Base-by-base conservation (phyloP, 2,888 invertebrate species). In the Tipula unca region DNA sequence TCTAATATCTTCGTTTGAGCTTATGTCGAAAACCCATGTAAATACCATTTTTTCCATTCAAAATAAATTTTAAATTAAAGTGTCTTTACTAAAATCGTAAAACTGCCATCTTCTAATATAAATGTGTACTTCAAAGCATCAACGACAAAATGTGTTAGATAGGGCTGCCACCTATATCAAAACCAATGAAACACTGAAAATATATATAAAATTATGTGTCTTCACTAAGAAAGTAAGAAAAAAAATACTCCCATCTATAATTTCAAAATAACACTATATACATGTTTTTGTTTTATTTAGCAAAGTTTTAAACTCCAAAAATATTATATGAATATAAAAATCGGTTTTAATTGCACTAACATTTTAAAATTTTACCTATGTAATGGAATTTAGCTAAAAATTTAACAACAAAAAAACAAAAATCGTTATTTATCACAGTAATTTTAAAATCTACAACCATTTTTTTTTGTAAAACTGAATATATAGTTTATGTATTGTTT, bases 341-440 rank as follows among this genome's bases (percentile, higher is more conserved):
- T 69, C 25, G 69, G 25, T 69, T 25, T 69, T 69, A 69, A 69
- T 69, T 69, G 69, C 1, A 25, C 25, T 69, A 25, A 69, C 20
- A 69, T 25, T 69, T 69, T 69, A 48, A 17, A 48, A 48, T 25
- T 20, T n/a, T n/a, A n/a, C n/a, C n/a, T 69, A 25, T 48, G 69
- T 25, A 69, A 69, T 25, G 5, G 25, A 69, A 42, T 42, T 42
- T 42, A 42, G n/a, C 42, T 48, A 48, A 48, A 17, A n/a, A 2
- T n/a, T 48, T 48, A 48, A 39, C n/a, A 5, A 39, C 5, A 10
- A 39, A 48, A 48, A n/a, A n/a, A n/a, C n/a, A n/a, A 48, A 48
- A 48, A 69, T 69, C 25, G 69, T 69, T 69, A 69, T 69, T 69
- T 69, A 69, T 69, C 69, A 69, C 69, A 69, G 69, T 69, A 69